These are phyloP conservation scores for Python bivittatus DNA, from an alignment of 2,113 vertebrate species.

Conservation along the genomic window DNA sequence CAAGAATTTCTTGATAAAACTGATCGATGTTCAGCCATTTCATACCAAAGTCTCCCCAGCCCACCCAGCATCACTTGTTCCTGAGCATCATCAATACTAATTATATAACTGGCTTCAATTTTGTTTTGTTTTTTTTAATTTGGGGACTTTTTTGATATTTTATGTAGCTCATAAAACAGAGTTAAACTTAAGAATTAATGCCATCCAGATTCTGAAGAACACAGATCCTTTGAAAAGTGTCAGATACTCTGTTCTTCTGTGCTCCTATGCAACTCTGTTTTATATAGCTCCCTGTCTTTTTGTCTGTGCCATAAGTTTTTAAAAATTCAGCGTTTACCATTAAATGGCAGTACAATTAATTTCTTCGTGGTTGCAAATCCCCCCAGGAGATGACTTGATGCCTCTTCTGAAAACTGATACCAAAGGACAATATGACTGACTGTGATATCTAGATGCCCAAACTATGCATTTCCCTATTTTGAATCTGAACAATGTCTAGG, in stretches of 20 bases:
- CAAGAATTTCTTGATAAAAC: neutral
- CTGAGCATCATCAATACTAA: neutral
- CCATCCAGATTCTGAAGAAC: neutral
- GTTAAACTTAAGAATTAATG: neutral
- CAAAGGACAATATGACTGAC: conserved; percentile 24
- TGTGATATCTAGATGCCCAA: conserved; percentile 25
- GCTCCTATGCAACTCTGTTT: neutral
- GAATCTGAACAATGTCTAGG: conserved; percentile 58
- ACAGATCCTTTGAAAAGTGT: neutral
- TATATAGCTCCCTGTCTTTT: neutral
- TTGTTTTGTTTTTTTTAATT: neutral
- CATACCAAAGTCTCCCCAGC: neutral
- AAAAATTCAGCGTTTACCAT: neutral
- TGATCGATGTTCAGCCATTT: neutral
- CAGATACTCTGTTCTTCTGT: neutral
- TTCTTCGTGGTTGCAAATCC: neutral
- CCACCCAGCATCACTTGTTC: neutral
- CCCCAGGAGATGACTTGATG: conserved; percentile 35
- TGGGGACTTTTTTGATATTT: neutral
- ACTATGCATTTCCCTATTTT: conserved; percentile 52
- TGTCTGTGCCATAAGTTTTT: neutral
- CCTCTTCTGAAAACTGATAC: conserved; percentile 36
- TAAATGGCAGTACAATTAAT: conserved; percentile 21
- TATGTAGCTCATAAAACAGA: neutral
- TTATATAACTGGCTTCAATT: neutral